Base-by-base conservation (phyloP, 2,113 vertebrate species). In the Forbesichthys papilliferus region DNA sequence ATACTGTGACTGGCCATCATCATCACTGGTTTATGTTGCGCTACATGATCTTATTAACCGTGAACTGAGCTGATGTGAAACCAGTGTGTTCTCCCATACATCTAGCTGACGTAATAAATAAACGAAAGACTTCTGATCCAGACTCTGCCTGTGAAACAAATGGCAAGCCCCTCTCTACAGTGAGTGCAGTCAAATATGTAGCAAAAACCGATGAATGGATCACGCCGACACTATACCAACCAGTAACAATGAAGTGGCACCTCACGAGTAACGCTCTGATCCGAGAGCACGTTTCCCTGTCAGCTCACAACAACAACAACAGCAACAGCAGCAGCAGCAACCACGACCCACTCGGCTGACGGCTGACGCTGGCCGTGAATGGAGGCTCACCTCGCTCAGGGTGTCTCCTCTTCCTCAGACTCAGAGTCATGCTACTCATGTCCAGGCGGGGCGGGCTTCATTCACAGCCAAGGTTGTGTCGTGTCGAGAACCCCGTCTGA, bases 341-440 rank as follows among this genome's bases (percentile, higher is more conserved):
- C 27, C 27, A 27, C 27, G 48, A 49, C 48, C 1, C 9, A 3
- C 9, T 10, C 48, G 48, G 48, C 2, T 12, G 48, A 52, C 49
- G 11, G 11, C 49, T 12, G 49, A 3, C 13, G 3, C 3, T 52
- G 49, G 49, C 3, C 5, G 49, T 14, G 49, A 52, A 14, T 11
- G 11, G 49, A 52, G 11, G 11, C 71, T 91, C 86, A 90, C 89
- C 89, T 88, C 85, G 83, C 78, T 88, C 84, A 71, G 72, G 77
- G 73, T 81, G 82, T 73, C 86, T 87, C 84, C 89, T 87, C 81
- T 90, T 90, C 84, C 88, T 89, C 81, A 82, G 73, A 71, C 73
- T 72, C 70, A 84, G 68, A 73, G 71, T 80, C 80, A 84, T 61
- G 68, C 69, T 65, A 81, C 72, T 87, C 84, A 82, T 84, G 60